These are phyloP conservation scores for Sympetrum striolatum DNA, from an alignment of 2,888 invertebrate genomes.

Conservation along the genomic window DNA sequence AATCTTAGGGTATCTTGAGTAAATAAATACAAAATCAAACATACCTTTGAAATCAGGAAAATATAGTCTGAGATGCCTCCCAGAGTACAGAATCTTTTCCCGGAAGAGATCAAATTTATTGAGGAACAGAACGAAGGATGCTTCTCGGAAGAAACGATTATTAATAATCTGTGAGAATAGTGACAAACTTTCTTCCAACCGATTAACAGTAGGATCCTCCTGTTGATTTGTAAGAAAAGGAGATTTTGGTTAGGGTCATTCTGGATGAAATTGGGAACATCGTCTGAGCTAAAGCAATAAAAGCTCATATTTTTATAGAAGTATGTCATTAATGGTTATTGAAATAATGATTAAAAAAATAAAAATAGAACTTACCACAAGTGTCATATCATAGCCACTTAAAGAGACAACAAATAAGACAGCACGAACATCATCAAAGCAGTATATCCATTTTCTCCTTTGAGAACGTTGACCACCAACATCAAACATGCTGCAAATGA, in stretches of 20 bases:
- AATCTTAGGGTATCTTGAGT: too few relatives aligned
- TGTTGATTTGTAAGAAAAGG: conserved; percentile 52
- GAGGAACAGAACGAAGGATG: conserved; percentile 69
- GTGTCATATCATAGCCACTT: conserved; percentile 72
- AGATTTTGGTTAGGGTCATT: not conserved
- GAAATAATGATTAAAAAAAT: too few relatives aligned
- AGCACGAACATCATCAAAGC: conserved; percentile 71
- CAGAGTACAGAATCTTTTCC: conserved; percentile 70
- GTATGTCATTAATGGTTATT: not conserved
- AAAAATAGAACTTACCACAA: conserved; percentile 58
- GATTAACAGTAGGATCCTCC: conserved; percentile 69
- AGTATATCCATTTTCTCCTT: conserved; percentile 72
- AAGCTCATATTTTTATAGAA: too few relatives aligned
- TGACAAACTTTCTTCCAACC: conserved; percentile 69
- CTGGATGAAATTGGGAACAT: too few relatives aligned
- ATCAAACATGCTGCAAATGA: conserved; percentile 66
- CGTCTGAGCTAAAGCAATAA: too few relatives aligned
- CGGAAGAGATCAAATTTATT: conserved; percentile 72
- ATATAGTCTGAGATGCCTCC: conserved; percentile 67
- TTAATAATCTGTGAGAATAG: conserved; percentile 71
- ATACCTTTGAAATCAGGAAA: conserved; percentile 67
- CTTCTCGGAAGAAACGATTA: conserved; percentile 69
- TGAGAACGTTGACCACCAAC: conserved; percentile 72
- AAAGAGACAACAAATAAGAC: conserved; percentile 70
- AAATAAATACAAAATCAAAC: not conserved